A percentile compares a stretch with the other conserved stretches of the same genome.
These are phyloP conservation scores for Trachelus iudaicus DNA, from an alignment of 2,888 invertebrate genomes.

Conservation along the genomic window DNA sequence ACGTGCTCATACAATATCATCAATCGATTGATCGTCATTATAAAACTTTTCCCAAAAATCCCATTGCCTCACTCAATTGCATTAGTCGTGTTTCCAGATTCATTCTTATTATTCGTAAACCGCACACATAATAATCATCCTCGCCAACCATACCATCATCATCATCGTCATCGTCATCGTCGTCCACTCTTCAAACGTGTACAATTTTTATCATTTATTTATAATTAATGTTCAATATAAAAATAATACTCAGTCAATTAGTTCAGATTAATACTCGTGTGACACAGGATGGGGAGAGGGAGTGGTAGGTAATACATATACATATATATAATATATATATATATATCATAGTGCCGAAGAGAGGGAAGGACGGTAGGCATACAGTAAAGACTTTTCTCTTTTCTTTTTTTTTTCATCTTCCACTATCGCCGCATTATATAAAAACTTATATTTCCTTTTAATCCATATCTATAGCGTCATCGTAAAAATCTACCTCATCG, in stretches of 20 bases:
- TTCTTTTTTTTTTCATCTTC: not conserved
- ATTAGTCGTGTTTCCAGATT: not conserved
- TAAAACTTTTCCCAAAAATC: no score
- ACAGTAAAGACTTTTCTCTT: not conserved
- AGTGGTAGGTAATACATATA: constrained; percentile 10
- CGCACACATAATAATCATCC: not conserved
- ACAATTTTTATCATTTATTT: constrained; percentile 26
- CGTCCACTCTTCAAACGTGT: constrained; percentile 13
- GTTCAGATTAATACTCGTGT: constrained; percentile 57
- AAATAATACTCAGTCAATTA: constrained; percentile 63
- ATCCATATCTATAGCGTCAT: not conserved
- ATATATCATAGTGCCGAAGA: not conserved
- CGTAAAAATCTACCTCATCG: not conserved
- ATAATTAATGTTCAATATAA: constrained; percentile 47
- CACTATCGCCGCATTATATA: not conserved
- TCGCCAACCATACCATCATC: not conserved
- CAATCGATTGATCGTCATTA: not conserved
- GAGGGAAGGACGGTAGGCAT: constrained; percentile 7
- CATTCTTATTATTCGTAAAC: not conserved
- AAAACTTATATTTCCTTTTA: not conserved
- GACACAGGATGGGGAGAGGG: constrained; percentile 36
- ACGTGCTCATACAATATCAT: not conserved
- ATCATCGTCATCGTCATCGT: not conserved
- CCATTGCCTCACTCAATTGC: no score
- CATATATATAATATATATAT: not conserved